Percentiles rank a stretch among this genome's conserved stretches.
These are phyloP conservation scores for Phainopepla nitens DNA, from an alignment of 2,113 vertebrate species.

Conservation along the genomic window DNA sequence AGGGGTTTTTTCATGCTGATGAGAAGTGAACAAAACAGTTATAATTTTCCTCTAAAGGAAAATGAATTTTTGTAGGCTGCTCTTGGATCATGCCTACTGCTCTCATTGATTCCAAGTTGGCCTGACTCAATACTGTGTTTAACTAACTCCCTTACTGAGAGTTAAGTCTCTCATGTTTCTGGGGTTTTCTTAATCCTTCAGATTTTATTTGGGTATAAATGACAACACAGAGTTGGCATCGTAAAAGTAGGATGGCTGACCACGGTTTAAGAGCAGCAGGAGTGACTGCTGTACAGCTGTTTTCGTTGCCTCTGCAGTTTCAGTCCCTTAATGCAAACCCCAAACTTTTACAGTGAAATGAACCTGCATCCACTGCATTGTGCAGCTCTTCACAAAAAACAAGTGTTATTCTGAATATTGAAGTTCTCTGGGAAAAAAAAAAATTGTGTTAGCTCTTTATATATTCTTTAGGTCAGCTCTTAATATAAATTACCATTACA, in stretches of 20 bases:
- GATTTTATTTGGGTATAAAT: conserved; percentile 8
- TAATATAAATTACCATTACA: neutral
- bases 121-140: neutral
- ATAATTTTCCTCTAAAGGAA: neutral
- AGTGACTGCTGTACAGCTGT: neutral
- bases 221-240: neutral
- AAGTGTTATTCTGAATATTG: neutral
- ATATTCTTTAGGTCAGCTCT: neutral
- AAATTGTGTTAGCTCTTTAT: neutral
- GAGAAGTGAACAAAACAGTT: neutral
- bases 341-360: neutral
- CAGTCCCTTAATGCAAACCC: neutral
- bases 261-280: neutral
- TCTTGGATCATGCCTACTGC: neutral
- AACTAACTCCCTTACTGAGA: neutral
- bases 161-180: neutral
- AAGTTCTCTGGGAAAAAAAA: neutral
- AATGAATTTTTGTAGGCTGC: neutral
- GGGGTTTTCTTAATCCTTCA: neutral
- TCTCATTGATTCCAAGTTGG: neutral
- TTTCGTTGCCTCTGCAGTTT: neutral
- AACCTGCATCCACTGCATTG: neutral
- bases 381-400: neutral
- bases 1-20: neutral
- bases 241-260: neutral